These are phyloP conservation scores for Antitype chi DNA, from an alignment of 2,888 invertebrate species.

Conservation along the genomic window DNA sequence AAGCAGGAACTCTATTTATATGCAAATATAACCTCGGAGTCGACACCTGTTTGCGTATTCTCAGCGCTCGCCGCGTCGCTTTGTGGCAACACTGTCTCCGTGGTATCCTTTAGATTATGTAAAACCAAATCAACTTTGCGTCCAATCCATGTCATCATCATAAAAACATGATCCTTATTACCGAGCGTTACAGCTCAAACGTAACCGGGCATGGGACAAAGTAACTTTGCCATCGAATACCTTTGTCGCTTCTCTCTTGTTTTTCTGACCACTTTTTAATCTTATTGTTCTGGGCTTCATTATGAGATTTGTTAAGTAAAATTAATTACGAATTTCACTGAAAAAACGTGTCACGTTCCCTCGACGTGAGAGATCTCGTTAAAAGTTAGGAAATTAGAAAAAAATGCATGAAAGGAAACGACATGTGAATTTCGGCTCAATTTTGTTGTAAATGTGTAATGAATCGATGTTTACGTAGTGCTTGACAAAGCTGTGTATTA, in stretches of 20 bases:
- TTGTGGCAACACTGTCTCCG: conserved; percentile 87
- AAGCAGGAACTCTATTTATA: conserved; percentile 91
- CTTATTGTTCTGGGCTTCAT: conserved; percentile 69
- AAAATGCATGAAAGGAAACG: conserved; percentile 11
- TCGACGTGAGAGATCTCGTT: conserved; percentile 43
- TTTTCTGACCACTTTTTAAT: conserved; percentile 70
- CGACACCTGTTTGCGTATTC: conserved; percentile 91
- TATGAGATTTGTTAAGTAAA: conserved; percentile 71
- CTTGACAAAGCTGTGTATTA: conserved; percentile 59
- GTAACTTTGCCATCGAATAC: conserved; percentile 63
- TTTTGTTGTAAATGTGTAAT: conserved; percentile 7
- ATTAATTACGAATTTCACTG: conserved; percentile 68
- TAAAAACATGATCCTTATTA: conserved; percentile 67
- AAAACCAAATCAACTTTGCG: conserved; percentile 74
- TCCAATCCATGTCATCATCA: conserved; percentile 63
- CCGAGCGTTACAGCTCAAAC: conserved; percentile 49
- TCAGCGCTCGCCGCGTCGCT: conserved; percentile 84
- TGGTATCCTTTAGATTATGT: conserved; percentile 83
- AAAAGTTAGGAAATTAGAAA: conserved; percentile 26
- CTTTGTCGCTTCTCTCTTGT: conserved; percentile 68
- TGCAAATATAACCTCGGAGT: conserved; percentile 90
- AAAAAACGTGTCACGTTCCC: conserved; percentile 63
- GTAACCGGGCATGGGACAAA: conserved; percentile 31
- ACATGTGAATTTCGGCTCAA: neutral
- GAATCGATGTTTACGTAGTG: conserved; percentile 19